A percentile compares a stretch with the other conserved stretches of the same genome.
Evolutionary conservation across 2,888 invertebrate genomes (phyloP).

Genomic region (Caenorhabditis macrosperma): DNA sequence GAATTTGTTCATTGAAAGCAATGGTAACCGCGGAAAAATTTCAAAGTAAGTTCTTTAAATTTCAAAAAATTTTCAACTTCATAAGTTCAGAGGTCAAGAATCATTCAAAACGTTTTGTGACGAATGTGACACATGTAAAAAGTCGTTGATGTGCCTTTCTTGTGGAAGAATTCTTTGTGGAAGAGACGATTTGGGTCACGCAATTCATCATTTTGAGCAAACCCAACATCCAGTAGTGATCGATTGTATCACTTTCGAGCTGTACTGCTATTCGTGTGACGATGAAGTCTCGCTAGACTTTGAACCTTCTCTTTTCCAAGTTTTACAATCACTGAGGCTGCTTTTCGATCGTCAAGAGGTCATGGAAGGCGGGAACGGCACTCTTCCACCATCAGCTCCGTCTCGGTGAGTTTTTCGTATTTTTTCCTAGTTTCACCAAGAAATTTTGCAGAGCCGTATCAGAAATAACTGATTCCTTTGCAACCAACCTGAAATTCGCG

Average conservation of each 20-base stretch:
- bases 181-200: slow-evolving; percentile 87
- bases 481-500: background rate
- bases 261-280: slow-evolving; percentile 89
- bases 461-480: background rate
- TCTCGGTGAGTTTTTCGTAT: background rate
- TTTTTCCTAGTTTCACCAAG: background rate
- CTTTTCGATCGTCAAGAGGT: slow-evolving; percentile 53
- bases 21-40: slow-evolving; percentile 26
- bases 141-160: slow-evolving; percentile 86
- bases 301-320: slow-evolving; percentile 80
- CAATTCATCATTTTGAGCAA: slow-evolving; percentile 85
- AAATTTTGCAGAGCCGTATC: slow-evolving; percentile 8
- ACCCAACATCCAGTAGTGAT: slow-evolving; percentile 87
- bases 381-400: slow-evolving; percentile 6
- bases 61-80: background rate
- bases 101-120: slow-evolving; percentile 54
- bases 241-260: slow-evolving; percentile 87
- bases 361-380: slow-evolving; percentile 35
- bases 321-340: slow-evolving; percentile 82
- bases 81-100: slow-evolving; percentile 33
- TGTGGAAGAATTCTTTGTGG: slow-evolving; percentile 88
- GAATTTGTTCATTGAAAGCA: slow-evolving; percentile 37
- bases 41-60: slow-evolving; percentile 14
- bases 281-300: slow-evolving; percentile 84
- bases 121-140: slow-evolving; percentile 60